Evolutionary conservation across 2,888 invertebrate species (phyloP), one percentile per base, ranked within the genome.

Genomic region (Ormyrus pomaceus): DNA sequence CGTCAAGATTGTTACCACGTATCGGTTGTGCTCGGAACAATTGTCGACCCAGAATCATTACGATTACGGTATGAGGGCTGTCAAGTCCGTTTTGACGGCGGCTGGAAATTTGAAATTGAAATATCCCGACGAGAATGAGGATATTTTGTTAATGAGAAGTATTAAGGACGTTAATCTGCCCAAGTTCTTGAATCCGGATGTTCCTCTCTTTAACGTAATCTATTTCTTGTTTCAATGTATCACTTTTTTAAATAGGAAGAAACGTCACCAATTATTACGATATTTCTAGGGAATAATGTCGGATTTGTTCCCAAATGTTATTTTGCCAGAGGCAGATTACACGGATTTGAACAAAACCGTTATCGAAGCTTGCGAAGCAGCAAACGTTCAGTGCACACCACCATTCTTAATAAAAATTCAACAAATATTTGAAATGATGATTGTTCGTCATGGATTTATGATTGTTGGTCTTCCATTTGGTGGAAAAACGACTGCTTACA

Each of bases 351-450:
- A 95, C 83, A 91, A 92, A 51, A 94, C 94, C 8, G 91, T 94
- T 85, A 91, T 91, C 69, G 93, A 95, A 85, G 93, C 93, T 0
- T 96, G 96, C 85, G 92, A 91, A 0, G 91, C 91, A 19, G 93
- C 94, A 73, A 98, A 98, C 87, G 92, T 98, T 50, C 97, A 98
- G 90, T 95, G 96, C 81, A 96, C 95, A 0, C 87, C 91, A 9
- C 90, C 91, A 83, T 94, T 94, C 88, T 85, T 93, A 53, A 92
- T 92, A 77, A 93, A 94, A 88, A 91, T 94, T 58, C 92, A 93
- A 58, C 93, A 94, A 86, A 92, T 93, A 56, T 93, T 92, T 83
- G 93, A 93, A 86, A 93, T 93, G 93, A 93, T 94, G 93, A 92
- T 93, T 62, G 93, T 94, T 7, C 87, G 93, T 76, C 93, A 94